A percentile compares a stretch with the other conserved stretches of the same genome.
Conservation (phyloP, 2,797 vertebrate genomes). For the Astyanax mexicanus region DNA sequence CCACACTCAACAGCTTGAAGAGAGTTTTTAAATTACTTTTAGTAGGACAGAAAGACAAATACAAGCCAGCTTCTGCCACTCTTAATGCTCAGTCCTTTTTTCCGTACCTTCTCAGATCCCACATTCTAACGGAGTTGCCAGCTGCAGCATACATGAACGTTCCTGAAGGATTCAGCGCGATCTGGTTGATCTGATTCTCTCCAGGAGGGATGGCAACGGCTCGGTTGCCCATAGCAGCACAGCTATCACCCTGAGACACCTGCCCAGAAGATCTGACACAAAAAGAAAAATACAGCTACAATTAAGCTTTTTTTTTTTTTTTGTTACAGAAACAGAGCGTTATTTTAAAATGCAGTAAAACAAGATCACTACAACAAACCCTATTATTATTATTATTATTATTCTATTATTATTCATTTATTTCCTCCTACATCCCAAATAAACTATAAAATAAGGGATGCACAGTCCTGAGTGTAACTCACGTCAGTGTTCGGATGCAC, state of each 20-base stretch:
- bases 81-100: background rate
- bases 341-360: too few species aligned
- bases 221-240: constrained; percentile 80
- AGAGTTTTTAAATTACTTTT: too few species aligned
- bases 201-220: constrained; percentile 90
- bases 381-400: too few species aligned
- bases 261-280: constrained; percentile 91
- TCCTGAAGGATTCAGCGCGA: constrained; percentile 89
- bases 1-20: too few species aligned
- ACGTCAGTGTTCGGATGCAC: constrained; percentile 93
- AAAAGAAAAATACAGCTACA: background rate
- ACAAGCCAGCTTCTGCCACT: too few species aligned
- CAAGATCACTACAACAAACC: too few species aligned
- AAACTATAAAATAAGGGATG: background rate
- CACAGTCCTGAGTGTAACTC: constrained; percentile 64
- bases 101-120: constrained; percentile 94
- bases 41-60: too few species aligned
- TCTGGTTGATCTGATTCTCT: constrained; percentile 96
- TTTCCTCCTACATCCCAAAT: background rate
- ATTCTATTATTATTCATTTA: too few species aligned
- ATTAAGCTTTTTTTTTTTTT: background rate
- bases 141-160: constrained; percentile 94
- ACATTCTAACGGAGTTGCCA: constrained; percentile 95
- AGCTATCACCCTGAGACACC: constrained; percentile 86
- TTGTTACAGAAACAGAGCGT: too few species aligned